Percentiles rank a stretch among this genome's conserved stretches.
phyloP scores from a whole-genome alignment of 2,888 invertebrate species.

The Eilema depressum region DNA sequence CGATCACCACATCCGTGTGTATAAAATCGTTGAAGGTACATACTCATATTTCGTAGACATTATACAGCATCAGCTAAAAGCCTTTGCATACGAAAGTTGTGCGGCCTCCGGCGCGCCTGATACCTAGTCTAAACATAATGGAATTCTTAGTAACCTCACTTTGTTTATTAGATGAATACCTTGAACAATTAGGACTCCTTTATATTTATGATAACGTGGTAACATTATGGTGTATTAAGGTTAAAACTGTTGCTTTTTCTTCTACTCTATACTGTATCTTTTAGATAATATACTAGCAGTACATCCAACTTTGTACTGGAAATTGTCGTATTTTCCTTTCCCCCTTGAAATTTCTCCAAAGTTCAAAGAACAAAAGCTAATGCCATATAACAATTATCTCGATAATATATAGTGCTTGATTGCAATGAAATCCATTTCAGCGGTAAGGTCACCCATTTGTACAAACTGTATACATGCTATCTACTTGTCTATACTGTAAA shows the following conservation, averaged over 20 bases:
- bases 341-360: too few relatives aligned
- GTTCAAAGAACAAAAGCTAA: too few relatives aligned
- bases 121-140: slow-evolving; percentile 43
- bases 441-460: too few relatives aligned
- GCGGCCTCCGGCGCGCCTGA: slow-evolving; percentile 39
- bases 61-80: slow-evolving; percentile 66
- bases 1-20: slow-evolving; percentile 43
- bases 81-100: slow-evolving; percentile 66
- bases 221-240: slow-evolving; percentile 13
- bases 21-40: slow-evolving; percentile 39
- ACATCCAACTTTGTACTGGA: too few relatives aligned
- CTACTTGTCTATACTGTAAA: too few relatives aligned
- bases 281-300: too few relatives aligned
- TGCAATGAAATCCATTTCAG: too few relatives aligned
- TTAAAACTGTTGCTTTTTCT: not conserved
- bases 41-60: slow-evolving; percentile 61
- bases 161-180: slow-evolving; percentile 51
- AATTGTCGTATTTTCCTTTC: too few relatives aligned
- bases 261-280: too few relatives aligned
- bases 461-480: too few relatives aligned
- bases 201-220: slow-evolving; percentile 49
- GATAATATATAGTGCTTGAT: too few relatives aligned
- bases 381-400: too few relatives aligned
- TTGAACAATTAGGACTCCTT: slow-evolving; percentile 46
- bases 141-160: slow-evolving; percentile 52